phyloP scores from a whole-genome alignment of 1,140 invertebrate species.

The Sitophilus oryzae region DNA sequence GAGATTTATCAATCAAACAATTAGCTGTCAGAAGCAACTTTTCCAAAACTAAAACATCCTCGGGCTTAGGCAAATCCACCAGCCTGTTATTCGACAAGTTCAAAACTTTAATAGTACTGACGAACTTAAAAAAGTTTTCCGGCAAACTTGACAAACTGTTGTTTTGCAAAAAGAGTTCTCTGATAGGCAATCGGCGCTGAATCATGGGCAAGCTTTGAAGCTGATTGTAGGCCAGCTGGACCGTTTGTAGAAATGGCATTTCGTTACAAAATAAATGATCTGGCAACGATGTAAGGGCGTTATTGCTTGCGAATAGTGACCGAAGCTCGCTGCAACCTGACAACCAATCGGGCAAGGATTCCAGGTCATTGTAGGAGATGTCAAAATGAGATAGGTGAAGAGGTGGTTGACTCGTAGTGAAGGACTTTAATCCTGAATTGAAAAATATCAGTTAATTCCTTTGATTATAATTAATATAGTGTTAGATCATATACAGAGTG shows the following conservation, averaged over 20 bases:
- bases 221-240: conserved; percentile 71
- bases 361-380: conserved; percentile 70
- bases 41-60: conserved; percentile 56
- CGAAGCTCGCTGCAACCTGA: conserved; percentile 66
- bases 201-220: conserved; percentile 63
- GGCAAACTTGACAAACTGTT: conserved; percentile 68
- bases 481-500: no score
- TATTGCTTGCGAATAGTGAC: conserved; percentile 69
- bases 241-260: conserved; percentile 59
- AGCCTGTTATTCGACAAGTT: conserved; percentile 75
- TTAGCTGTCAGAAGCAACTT: conserved; percentile 72
- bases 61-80: conserved; percentile 57
- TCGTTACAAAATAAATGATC: conserved; percentile 68
- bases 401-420: conserved; percentile 59
- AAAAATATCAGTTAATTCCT: conserved; percentile 7
- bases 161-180: conserved; percentile 68
- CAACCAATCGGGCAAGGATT: conserved; percentile 69
- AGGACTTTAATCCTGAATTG: conserved; percentile 57
- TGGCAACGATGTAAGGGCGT: conserved; percentile 60
- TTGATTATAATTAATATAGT: conserved; percentile 8
- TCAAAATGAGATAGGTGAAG: conserved; percentile 66
- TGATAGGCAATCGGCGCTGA: conserved; percentile 60
- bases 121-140: conserved; percentile 67
- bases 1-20: conserved; percentile 64
- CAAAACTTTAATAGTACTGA: conserved; percentile 62